Conservation (phyloP, 2,797 vertebrate species). For the Acridotheres tristis region DNA sequence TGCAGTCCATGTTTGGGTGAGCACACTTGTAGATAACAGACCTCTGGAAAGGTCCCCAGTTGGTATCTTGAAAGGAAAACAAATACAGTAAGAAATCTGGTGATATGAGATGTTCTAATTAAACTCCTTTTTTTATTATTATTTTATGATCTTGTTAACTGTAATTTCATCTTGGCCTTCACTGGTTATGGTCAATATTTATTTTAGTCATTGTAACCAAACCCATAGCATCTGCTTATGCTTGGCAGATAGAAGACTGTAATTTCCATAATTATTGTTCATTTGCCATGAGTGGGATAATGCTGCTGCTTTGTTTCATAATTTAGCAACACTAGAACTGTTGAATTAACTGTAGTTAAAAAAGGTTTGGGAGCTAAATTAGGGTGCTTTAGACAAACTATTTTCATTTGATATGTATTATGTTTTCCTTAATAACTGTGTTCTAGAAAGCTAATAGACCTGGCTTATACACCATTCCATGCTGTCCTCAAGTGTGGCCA, state of each 20-base stretch:
- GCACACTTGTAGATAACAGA: conserved; percentile 11
- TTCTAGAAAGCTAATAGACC: conserved; percentile 92
- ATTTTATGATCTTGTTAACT: background rate
- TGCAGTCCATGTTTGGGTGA: conserved; percentile 98
- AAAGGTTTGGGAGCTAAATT: background rate
- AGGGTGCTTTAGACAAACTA: background rate
- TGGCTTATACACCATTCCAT: conserved; percentile 95
- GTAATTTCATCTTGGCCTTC: background rate
- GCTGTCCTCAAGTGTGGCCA: conserved; percentile 96
- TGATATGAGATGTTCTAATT: background rate
- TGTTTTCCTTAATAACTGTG: conserved; percentile 23
- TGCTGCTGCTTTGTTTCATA: background rate
- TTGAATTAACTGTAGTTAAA: background rate
- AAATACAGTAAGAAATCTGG: background rate
- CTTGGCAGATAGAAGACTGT: background rate
- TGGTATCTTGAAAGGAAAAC: background rate
- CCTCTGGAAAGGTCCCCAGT: background rate
- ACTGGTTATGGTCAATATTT: background rate
- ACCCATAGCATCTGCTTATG: background rate
- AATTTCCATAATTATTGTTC: background rate
- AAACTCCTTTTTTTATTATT: background rate
- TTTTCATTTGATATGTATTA: background rate
- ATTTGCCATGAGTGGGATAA: background rate
- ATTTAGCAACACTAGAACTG: background rate
- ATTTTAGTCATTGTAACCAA: background rate